Evolutionary conservation across 2,797 vertebrate genomes (phyloP), one percentile per base, ranked within the genome.

Genomic region (Microhierax caerulescens): DNA sequence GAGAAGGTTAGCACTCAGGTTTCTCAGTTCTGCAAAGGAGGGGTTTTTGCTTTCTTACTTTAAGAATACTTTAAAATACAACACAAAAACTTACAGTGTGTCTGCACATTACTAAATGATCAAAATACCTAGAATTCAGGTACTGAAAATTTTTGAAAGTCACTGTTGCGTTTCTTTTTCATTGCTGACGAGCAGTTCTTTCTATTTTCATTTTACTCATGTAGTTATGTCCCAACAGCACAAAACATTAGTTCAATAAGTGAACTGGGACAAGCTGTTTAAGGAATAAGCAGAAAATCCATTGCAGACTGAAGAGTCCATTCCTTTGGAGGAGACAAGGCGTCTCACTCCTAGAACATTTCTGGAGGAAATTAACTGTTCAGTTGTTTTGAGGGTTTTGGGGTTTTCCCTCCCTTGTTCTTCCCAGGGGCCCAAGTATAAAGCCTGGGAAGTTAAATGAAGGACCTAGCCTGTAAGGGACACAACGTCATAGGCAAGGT

Each of bases 401-500:
- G 41, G 41, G 17, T 27, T 23, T 6, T 4, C 12, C 10, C 17
- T 48, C 1, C 11, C 24, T 76, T 1, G 0, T 70, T 72, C 53
- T 53, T 76, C 21, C 27, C 25, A 51, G 27, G n/a, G 24, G 9
- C 2, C 1, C 23, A 60, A 30, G 23, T 70, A 23, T 36, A 43
- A 87, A 76, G 28, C 20, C n/a, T 37, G 23, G 25, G 24, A 72
- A 48, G 5, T 61, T 63, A 74, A 68, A 63, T 36, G 15, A 45
- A 27, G 20, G 22, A 18, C n/a, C 12, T 47, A 50, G 28, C 43
- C 45, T 59, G 4, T 45, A 37, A 85, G 45, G 13, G 45, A 16
- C 22, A 32, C 9, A 2, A 6, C 57, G 22, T 81, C 28, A 43
- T 48, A 75, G 64, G 47, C n/a, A 37, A 79, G 17, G 12, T 75